Evolutionary conservation across 23 tunicate species (phyloP).

Genomic region (Halocynthia roretzi): DNA sequence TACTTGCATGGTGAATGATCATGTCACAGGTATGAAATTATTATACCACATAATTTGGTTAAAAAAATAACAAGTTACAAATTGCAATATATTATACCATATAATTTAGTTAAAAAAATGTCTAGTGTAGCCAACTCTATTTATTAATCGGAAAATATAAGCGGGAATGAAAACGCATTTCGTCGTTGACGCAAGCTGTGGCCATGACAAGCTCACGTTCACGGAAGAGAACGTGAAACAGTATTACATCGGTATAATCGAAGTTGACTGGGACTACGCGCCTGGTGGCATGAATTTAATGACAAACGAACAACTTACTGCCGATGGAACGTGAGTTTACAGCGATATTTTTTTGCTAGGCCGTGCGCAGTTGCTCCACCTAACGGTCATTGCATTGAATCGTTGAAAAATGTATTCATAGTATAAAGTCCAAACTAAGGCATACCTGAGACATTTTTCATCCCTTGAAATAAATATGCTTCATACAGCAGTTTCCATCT

Average conservation of each 20-base stretch:
- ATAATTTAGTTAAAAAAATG: too few species aligned
- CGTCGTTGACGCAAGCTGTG: neutral
- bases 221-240: slow-evolving; percentile 1
- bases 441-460: too few species aligned
- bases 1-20: slow-evolving; percentile 60
- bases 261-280: slow-evolving; percentile 55
- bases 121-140: too few species aligned
- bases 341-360: too few species aligned
- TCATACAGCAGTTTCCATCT: too few species aligned
- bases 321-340: slow-evolving; percentile 23
- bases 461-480: too few species aligned
- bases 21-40: slow-evolving; percentile 35
- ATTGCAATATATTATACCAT: neutral
- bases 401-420: too few species aligned
- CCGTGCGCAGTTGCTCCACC: too few species aligned
- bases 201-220: neutral
- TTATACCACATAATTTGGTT: too few species aligned
- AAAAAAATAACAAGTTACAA: slow-evolving; percentile 43
- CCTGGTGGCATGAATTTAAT: slow-evolving; percentile 43
- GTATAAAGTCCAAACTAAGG: too few species aligned
- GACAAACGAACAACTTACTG: slow-evolving; percentile 19
- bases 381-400: too few species aligned
- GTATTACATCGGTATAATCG: slow-evolving; percentile 40
- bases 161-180: slow-evolving; percentile 24
- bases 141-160: neutral